A percentile compares a stretch with the other conserved stretches of the same genome.
These are phyloP conservation scores for Noctuana brunneofusca DNA, from an alignment of 2,888 invertebrate genomes.

Conservation along the genomic window DNA sequence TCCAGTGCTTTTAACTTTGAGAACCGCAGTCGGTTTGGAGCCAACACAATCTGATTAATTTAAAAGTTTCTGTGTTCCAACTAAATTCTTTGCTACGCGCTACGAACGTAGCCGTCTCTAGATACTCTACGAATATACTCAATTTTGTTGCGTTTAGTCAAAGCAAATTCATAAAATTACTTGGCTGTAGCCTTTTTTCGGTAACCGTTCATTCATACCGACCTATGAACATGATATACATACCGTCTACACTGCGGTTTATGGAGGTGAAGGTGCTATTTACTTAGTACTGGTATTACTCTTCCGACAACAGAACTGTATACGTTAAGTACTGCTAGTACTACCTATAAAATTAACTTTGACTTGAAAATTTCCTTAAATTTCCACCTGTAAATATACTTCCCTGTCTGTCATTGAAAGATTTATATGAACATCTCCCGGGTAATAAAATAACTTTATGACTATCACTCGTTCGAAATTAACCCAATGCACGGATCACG, in stretches of 20 bases:
- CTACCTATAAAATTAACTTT: no score
- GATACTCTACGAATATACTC: constrained; percentile 16
- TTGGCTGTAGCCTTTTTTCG: no score
- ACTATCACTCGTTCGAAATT: constrained; percentile 39
- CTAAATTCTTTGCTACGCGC: constrained; percentile 27
- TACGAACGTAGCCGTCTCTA: constrained; percentile 12
- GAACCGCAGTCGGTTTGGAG: constrained; percentile 37
- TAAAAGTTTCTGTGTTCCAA: constrained; percentile 21
- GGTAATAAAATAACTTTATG: constrained; percentile 36
- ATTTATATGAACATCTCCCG: constrained; percentile 12
- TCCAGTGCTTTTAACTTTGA: constrained; percentile 38
- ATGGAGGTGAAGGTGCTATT: no score
- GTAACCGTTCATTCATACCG: no score
- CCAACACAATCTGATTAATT: constrained; percentile 45
- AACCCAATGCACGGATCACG: constrained; percentile 46
- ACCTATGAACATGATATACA: no score
- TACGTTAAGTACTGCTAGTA: no score
- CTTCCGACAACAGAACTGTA: no score
- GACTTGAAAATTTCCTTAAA: no score
- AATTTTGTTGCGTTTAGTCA: not conserved
- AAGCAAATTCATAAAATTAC: no score
- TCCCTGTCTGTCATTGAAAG: constrained; percentile 8
- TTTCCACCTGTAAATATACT: not conserved
- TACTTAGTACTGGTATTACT: no score
- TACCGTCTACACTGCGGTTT: no score